Evolutionary conservation across 53 echinoderm and acorn worm genomes (phyloP).

Genomic region (Stichopus horrens): DNA sequence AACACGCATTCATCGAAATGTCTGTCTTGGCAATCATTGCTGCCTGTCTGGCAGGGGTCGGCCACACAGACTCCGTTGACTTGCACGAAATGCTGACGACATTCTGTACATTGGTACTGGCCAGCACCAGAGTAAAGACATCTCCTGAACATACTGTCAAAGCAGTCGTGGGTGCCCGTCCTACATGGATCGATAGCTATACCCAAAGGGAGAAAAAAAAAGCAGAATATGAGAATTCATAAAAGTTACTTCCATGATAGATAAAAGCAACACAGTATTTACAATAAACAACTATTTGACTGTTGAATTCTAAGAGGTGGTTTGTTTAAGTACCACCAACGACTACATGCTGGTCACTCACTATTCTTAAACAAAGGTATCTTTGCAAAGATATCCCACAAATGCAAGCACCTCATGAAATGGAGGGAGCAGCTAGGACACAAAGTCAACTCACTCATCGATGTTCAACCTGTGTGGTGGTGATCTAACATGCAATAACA

Average conservation of each 20-base stretch:
- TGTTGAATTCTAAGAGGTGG: no score
- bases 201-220: neutral
- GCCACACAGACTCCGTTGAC: conserved; percentile 1
- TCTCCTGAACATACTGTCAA: conserved; percentile 26
- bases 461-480: no score
- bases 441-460: no score
- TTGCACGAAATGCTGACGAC: neutral
- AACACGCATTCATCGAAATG: conserved; percentile 39
- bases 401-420: no score
- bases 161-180: conserved; percentile 31
- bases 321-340: no score
- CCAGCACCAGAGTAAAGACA: conserved; percentile 11
- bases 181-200: conserved; percentile 43
- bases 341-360: no score
- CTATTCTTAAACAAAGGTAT: no score
- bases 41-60: conserved; percentile 41
- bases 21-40: conserved; percentile 20
- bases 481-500: no score
- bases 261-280: no score
- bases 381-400: no score
- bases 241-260: neutral
- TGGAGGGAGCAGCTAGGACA: no score
- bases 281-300: no score
- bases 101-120: conserved; percentile 7
- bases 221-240: neutral